These are phyloP conservation scores for Microplitis deprimator DNA, from an alignment of 2,888 invertebrate species.

Conservation along the genomic window DNA sequence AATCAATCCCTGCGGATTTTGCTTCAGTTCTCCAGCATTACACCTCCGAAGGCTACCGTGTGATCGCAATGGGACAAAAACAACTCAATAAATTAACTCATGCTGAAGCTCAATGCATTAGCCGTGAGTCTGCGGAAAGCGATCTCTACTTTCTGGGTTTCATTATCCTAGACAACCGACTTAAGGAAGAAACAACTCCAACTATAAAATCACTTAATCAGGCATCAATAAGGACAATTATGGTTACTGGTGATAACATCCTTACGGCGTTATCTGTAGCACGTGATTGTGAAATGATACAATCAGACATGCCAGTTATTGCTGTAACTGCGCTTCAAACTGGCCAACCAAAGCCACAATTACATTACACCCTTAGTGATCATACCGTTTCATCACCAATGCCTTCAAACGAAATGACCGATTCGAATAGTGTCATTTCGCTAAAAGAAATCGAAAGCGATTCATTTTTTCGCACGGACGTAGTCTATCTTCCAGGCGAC, in stretches of 20 bases:
- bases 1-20: constrained; percentile 88
- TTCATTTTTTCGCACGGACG: constrained; percentile 60
- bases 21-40: constrained; percentile 84
- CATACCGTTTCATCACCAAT: constrained; percentile 59
- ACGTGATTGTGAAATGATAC: constrained; percentile 89
- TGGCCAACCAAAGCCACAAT: constrained; percentile 70
- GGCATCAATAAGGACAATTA: constrained; percentile 92
- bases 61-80: constrained; percentile 89
- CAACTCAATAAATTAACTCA: constrained; percentile 79
- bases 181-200: constrained; percentile 90
- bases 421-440: constrained; percentile 77
- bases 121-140: constrained; percentile 85
- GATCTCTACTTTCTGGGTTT: constrained; percentile 89
- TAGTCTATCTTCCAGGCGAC: constrained; percentile 51
- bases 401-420: constrained; percentile 71
- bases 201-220: constrained; percentile 85
- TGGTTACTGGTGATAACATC: constrained; percentile 96
- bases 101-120: constrained; percentile 82
- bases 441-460: constrained; percentile 76
- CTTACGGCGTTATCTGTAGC: constrained; percentile 95
- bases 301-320: constrained; percentile 74
- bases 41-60: constrained; percentile 93
- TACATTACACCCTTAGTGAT: constrained; percentile 73
- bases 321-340: constrained; percentile 71
- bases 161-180: constrained; percentile 93